A percentile compares a stretch with the other conserved stretches of the same genome.
Evolutionary conservation across 2,113 vertebrate genomes (phyloP).

Genomic region (Caranx ignobilis): DNA sequence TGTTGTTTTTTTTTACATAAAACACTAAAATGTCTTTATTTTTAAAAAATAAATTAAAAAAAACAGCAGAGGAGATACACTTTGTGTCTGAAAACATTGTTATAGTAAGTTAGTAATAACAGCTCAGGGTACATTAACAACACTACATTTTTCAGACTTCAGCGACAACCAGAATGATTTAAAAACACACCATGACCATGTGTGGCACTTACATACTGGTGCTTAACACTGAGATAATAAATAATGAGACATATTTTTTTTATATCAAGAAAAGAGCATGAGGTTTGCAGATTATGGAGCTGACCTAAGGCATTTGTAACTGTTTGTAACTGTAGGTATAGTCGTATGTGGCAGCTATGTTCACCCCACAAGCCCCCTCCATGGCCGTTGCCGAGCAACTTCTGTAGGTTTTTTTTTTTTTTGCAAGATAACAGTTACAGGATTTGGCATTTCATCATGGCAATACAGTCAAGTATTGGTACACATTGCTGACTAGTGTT

Average conservation of each 20-base stretch:
- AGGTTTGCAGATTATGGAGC: neutral
- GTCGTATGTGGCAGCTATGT: conserved; percentile 27
- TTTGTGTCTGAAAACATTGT: no score
- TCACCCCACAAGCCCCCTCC: conserved; percentile 29
- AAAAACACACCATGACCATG: no score
- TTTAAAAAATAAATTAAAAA: no score
- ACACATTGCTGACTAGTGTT: neutral
- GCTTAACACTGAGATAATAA: neutral
- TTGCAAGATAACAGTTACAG: conserved; percentile 22
- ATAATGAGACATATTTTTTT: neutral
- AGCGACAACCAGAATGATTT: no score
- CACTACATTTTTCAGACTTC: no score
- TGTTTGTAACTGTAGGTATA: no score
- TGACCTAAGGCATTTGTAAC: neutral
- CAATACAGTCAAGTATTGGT: neutral
- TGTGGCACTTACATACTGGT: neutral
- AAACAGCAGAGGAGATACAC: no score
- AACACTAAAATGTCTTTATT: no score
- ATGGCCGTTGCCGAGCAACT: conserved; percentile 55
- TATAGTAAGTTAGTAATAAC: no score
- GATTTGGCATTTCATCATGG: conserved; percentile 17
- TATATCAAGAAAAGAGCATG: neutral
- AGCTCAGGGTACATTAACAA: no score
- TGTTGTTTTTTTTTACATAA: no score
- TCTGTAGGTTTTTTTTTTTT: neutral